Conservation (phyloP, 2,797 vertebrate species). For the Sorex maritimensis region DNA sequence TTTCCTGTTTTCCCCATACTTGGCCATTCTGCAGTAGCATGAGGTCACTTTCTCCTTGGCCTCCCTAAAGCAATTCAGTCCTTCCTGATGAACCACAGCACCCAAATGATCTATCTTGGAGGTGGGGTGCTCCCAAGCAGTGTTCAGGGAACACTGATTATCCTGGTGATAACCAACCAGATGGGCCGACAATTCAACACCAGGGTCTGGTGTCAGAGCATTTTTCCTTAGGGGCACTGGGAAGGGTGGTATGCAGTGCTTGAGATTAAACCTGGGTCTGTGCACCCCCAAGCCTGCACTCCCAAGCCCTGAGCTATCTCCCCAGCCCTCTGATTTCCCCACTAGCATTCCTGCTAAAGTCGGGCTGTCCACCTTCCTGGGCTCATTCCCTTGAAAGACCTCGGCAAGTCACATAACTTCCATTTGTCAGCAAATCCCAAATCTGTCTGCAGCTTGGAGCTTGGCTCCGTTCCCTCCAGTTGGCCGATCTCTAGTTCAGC, state of each 20-base stretch:
- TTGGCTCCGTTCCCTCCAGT: background rate
- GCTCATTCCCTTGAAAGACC: background rate
- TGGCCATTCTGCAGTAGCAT: background rate
- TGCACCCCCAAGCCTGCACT: background rate
- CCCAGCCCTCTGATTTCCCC: background rate
- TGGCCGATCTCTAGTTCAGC: constrained; percentile 4
- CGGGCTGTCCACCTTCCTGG: background rate
- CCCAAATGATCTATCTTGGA: background rate
- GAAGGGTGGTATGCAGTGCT: too few species aligned
- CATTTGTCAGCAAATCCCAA: background rate
- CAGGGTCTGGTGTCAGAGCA: too few species aligned
- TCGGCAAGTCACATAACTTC: background rate
- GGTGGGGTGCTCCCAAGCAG: too few species aligned
- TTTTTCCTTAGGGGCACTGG: too few species aligned
- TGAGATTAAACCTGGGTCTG: too few species aligned
- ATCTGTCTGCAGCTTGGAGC: background rate
- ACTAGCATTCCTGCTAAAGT: background rate
- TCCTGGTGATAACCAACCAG: too few species aligned
- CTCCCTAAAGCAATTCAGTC: constrained; percentile 14
- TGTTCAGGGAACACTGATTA: too few species aligned
- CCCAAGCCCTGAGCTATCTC: background rate
- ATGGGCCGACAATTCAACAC: too few species aligned
- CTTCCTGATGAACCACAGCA: background rate
- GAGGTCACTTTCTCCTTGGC: background rate
- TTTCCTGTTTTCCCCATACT: background rate